Percentiles rank a stretch among this genome's conserved stretches.
phyloP scores from a whole-genome alignment of 2,113 vertebrate species.

The Centropus bengalensis region DNA sequence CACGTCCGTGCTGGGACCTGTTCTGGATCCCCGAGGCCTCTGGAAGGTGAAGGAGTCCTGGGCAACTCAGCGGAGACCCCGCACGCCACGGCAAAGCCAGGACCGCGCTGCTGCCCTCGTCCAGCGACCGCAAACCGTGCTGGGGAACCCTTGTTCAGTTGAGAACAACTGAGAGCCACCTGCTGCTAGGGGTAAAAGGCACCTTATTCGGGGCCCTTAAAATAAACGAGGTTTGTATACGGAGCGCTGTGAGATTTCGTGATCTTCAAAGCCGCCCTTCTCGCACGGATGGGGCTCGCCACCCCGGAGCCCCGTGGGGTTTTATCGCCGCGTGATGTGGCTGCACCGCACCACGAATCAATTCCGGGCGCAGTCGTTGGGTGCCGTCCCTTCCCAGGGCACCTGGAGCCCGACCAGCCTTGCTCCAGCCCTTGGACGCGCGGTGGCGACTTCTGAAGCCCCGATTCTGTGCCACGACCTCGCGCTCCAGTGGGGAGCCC shows the following conservation, averaged over 20 bases:
- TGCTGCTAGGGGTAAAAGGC: not conserved
- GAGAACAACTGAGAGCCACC: too few relatives aligned
- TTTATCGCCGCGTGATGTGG: slow-evolving; percentile 35
- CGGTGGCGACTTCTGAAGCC: not conserved
- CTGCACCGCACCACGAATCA: not conserved
- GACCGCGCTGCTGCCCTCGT: not conserved
- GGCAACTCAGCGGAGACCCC: not conserved
- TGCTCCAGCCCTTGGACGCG: not conserved
- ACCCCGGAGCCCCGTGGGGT: not conserved
- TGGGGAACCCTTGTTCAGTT: not conserved
- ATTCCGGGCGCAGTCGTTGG: not conserved
- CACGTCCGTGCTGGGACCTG: accelerated
- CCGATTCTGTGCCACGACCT: not conserved
- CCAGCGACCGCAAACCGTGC: not conserved
- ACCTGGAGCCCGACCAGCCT: not conserved
- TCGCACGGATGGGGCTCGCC: not conserved
- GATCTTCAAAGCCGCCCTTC: slow-evolving; percentile 29
- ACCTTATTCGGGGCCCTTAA: slow-evolving; percentile 21
- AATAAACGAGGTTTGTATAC: slow-evolving; percentile 39
- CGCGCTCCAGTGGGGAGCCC: not conserved
- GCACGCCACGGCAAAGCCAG: not conserved
- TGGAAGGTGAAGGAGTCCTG: not conserved
- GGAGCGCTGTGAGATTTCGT: slow-evolving; percentile 29
- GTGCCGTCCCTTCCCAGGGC: not conserved
- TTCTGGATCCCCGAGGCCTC: not conserved